Percentiles rank a stretch among this genome's conserved stretches.
phyloP scores from a whole-genome alignment of 2,888 invertebrate species.

The Hypselothyrea guttata region DNA sequence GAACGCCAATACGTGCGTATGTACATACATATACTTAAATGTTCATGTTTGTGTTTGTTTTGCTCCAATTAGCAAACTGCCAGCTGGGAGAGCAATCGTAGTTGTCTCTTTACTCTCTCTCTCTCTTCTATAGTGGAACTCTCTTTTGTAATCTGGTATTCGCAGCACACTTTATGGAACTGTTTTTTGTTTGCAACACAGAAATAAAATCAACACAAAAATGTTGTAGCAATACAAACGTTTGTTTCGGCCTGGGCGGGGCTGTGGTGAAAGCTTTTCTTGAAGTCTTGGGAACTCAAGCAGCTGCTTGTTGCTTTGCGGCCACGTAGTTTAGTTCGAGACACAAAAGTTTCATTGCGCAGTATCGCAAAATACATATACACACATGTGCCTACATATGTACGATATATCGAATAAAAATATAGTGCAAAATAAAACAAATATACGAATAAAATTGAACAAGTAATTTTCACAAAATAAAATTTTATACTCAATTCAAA shows the following conservation, averaged over 20 bases:
- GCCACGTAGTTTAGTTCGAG: constrained; percentile 41
- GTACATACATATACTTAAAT: too few relatives aligned
- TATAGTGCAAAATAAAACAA: too few relatives aligned
- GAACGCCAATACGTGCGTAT: constrained; percentile 53
- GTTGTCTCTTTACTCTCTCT: constrained; percentile 11
- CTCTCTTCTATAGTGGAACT: constrained; percentile 1
- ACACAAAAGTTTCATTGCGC: too few relatives aligned
- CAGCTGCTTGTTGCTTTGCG: constrained; percentile 70
- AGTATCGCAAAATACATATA: too few relatives aligned
- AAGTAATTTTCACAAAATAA: too few relatives aligned
- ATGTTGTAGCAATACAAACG: constrained; percentile 32
- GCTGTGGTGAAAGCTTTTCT: constrained; percentile 69
- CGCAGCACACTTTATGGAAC: constrained; percentile 38
- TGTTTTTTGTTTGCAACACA: constrained; percentile 64
- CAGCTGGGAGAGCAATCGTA: constrained; percentile 21
- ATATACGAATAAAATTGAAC: too few relatives aligned
- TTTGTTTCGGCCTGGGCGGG: constrained; percentile 58
- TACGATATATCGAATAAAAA: not conserved
- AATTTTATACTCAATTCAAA: too few relatives aligned
- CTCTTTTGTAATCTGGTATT: constrained; percentile 4
- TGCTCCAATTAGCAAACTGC: constrained; percentile 68
- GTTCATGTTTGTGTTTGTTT: constrained; percentile 75
- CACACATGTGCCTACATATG: not conserved
- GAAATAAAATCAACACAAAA: constrained; percentile 21
- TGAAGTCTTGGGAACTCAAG: constrained; percentile 64